Conservation (phyloP, 1,140 invertebrate species). For the Tyrophagus putrescentiae region DNA sequence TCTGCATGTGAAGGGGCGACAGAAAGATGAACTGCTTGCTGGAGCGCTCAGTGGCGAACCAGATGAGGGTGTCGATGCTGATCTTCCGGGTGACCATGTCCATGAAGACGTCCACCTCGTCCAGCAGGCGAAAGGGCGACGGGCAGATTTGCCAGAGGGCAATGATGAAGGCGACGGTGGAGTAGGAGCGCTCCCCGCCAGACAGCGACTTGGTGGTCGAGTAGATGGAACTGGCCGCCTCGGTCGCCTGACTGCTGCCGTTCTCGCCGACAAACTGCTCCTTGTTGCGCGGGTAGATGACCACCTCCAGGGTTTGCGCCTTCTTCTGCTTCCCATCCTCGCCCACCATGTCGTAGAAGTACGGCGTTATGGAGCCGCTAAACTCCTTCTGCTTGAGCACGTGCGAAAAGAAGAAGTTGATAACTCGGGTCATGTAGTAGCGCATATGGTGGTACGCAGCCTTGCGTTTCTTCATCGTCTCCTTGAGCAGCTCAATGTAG, state of each 20-base stretch:
- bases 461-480: background rate
- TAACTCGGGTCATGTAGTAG: background rate
- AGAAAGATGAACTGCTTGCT: constrained; percentile 37
- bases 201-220: constrained; percentile 47
- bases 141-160: constrained; percentile 79
- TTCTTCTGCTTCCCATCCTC: constrained; percentile 15
- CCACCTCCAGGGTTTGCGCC: constrained; percentile 22
- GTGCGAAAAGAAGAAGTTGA: background rate
- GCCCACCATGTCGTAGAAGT: background rate
- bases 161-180: constrained; percentile 82
- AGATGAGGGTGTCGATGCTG: constrained; percentile 35
- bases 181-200: constrained; percentile 86
- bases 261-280: background rate
- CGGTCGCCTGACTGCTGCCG: background rate
- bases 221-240: constrained; percentile 25
- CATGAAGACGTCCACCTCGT: constrained; percentile 98
- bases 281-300: constrained; percentile 15
- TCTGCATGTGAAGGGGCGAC: constrained; percentile 33
- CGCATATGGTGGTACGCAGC: background rate
- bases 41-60: constrained; percentile 30
- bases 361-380: background rate
- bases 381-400: background rate
- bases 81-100: constrained; percentile 37
- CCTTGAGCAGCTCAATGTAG: background rate
- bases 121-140: constrained; percentile 83